Evolutionary conservation across 2,888 invertebrate species (phyloP).

Genomic region (Tachina fera): DNA sequence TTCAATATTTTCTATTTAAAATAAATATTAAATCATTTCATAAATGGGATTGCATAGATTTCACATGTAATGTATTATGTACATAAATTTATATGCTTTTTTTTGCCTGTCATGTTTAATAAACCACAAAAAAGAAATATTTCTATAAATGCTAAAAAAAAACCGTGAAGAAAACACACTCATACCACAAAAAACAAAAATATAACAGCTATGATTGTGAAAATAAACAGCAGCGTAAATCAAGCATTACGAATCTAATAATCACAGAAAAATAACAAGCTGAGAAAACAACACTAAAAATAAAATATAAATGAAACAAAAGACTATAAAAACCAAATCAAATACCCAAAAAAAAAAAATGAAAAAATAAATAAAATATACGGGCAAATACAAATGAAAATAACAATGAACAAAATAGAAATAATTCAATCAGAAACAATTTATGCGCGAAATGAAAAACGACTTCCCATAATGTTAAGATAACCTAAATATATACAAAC

Average conservation of each 20-base stretch:
- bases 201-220: neutral
- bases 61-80: neutral
- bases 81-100: slow-evolving; percentile 5
- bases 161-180: neutral
- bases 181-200: neutral
- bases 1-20: neutral
- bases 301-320: slow-evolving; percentile 70
- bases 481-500: slow-evolving; percentile 47
- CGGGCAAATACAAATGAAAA: slow-evolving; percentile 33
- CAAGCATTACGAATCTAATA: slow-evolving; percentile 75
- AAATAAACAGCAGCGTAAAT: slow-evolving; percentile 58
- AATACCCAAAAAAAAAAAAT: slow-evolving; percentile 37
- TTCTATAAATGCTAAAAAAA: slow-evolving; percentile 72
- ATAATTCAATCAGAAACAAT: slow-evolving; percentile 73
- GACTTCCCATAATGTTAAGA: slow-evolving; percentile 67
- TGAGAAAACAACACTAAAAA: slow-evolving; percentile 71
- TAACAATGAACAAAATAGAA: slow-evolving; percentile 56
- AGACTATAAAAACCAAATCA: slow-evolving; percentile 36
- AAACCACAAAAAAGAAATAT: slow-evolving; percentile 62
- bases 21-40: slow-evolving; percentile 10
- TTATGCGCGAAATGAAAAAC: slow-evolving; percentile 74
- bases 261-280: slow-evolving; percentile 72
- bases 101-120: slow-evolving; percentile 59
- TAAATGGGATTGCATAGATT: slow-evolving; percentile 3
- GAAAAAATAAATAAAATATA: slow-evolving; percentile 30